Conservation (phyloP, 2,113 vertebrate species). For the Coreoperca whiteheadi region DNA sequence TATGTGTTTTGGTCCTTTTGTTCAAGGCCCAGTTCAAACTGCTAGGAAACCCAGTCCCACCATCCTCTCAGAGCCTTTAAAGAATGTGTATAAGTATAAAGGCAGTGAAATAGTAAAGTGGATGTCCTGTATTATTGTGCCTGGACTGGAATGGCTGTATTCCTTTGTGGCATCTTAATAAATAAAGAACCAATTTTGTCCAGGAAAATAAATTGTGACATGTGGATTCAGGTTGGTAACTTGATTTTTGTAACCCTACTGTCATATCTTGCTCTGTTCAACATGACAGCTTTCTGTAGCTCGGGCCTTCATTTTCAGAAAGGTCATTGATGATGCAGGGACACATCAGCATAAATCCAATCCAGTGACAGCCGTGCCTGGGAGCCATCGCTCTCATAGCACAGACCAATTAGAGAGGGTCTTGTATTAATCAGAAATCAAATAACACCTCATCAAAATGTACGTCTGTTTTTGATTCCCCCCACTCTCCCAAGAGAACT, state of each 20-base stretch:
- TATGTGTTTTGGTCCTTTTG: not conserved
- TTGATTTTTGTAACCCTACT: constrained; percentile 44
- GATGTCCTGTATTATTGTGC: constrained; percentile 14
- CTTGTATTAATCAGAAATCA: constrained; percentile 81
- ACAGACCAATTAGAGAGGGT: constrained; percentile 75
- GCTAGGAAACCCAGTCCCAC: not conserved
- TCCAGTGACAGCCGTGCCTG: constrained; percentile 75
- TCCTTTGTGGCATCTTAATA: constrained; percentile 45
- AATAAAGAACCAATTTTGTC: constrained; percentile 36
- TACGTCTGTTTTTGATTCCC: constrained; percentile 67
- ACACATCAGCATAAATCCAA: constrained; percentile 69
- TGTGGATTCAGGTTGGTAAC: constrained; percentile 49
- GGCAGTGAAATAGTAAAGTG: not conserved
- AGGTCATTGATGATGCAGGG: constrained; percentile 77
- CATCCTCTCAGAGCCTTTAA: not conserved
- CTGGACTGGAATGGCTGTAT: not conserved
- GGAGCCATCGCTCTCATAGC: constrained; percentile 70
- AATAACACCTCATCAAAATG: constrained; percentile 80
- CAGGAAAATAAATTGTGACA: constrained; percentile 51
- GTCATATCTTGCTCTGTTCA: constrained; percentile 46
- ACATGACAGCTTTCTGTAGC: constrained; percentile 64
- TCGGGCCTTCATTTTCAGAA: constrained; percentile 68
- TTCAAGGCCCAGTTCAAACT: not conserved
- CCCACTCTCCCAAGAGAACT: constrained; percentile 39
- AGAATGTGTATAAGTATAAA: not conserved